These are phyloP conservation scores for Spheniscus humboldti DNA, from an alignment of 2,797 vertebrate species.

Conservation along the genomic window DNA sequence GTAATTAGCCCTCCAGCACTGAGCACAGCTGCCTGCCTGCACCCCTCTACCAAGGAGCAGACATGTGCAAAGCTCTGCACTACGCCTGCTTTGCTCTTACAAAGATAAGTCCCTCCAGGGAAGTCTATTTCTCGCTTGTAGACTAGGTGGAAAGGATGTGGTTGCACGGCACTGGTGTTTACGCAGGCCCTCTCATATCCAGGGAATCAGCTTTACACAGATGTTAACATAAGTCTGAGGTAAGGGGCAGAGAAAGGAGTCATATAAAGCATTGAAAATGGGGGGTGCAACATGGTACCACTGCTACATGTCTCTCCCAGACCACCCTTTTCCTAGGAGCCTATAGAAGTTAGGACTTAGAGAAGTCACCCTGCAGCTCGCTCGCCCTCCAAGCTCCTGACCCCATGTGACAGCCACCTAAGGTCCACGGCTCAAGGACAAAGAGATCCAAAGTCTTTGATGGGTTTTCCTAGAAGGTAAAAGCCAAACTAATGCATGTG, in stretches of 20 bases:
- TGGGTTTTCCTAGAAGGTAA: not conserved
- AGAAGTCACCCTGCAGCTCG: not conserved
- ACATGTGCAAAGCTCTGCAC: not conserved
- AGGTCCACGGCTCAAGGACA: not conserved
- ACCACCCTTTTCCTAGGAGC: not conserved
- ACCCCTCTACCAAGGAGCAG: not conserved
- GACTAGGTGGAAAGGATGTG: not conserved
- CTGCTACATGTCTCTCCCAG: not conserved
- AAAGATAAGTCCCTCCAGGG: not conserved
- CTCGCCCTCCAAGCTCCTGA: not conserved
- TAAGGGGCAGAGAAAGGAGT: not conserved
- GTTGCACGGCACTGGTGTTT: not conserved
- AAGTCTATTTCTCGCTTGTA: not conserved
- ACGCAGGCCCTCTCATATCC: not conserved
- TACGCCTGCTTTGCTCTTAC: not conserved
- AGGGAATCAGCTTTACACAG: not conserved
- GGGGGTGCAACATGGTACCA: not conserved
- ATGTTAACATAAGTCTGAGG: not conserved
- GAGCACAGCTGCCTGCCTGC: not conserved
- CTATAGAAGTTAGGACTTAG: not conserved
- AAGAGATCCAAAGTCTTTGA: not conserved
- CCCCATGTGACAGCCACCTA: not conserved
- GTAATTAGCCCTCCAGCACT: conserved; percentile 18
- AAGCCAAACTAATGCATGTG: not conserved
- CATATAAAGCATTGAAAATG: not conserved